phyloP scores from a whole-genome alignment of 1,140 invertebrate species.

The Drosophila albomicans region DNA sequence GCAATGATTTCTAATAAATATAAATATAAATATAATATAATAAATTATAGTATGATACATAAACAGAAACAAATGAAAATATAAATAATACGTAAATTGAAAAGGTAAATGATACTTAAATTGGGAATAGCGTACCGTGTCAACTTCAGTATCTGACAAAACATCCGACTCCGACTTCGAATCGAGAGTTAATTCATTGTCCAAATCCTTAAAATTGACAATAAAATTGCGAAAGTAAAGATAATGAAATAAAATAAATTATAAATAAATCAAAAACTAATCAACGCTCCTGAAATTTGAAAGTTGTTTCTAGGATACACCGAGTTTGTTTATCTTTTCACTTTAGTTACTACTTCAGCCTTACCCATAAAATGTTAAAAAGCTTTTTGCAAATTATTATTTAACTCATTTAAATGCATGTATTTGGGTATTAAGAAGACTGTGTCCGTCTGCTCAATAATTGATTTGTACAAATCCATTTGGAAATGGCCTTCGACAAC shows the following conservation, averaged over 20 bases:
- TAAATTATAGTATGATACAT: background rate
- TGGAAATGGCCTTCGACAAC: constrained; percentile 35
- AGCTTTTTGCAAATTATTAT: constrained; percentile 7
- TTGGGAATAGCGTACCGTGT: constrained; percentile 5
- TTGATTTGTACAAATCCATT: constrained; percentile 23
- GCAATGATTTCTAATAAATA: background rate
- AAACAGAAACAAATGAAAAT: too few species aligned
- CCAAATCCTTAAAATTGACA: constrained; percentile 49
- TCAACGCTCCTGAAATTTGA: too few species aligned
- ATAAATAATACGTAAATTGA: background rate
- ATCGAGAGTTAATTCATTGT: constrained; percentile 24
- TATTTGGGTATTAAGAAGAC: background rate
- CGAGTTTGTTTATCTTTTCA: background rate
- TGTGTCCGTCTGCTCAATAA: background rate
- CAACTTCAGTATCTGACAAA: constrained; percentile 14
- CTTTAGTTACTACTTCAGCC: background rate
- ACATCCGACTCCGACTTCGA: background rate
- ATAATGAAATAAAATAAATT: constrained; percentile 13
- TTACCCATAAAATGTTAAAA: background rate
- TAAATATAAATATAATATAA: too few species aligned
- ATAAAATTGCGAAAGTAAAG: background rate
- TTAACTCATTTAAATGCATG: background rate
- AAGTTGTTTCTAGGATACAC: background rate
- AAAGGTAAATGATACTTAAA: background rate
- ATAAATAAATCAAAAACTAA: background rate